phyloP scores from a whole-genome alignment of 2,797 vertebrate species.

The Oreochromis mossambicus region DNA sequence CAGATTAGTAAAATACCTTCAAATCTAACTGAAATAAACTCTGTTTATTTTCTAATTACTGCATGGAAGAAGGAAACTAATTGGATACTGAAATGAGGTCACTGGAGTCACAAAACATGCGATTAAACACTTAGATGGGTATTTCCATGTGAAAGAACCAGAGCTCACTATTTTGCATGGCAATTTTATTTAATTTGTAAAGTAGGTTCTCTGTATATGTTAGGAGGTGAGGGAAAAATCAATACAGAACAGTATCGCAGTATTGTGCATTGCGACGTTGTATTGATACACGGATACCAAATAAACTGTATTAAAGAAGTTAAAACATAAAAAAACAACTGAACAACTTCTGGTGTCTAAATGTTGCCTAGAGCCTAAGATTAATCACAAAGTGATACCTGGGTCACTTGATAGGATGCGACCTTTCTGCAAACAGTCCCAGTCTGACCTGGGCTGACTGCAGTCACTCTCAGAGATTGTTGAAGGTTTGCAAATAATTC shows the following conservation, averaged over 20 bases:
- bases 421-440: not conserved
- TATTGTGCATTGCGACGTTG: not conserved
- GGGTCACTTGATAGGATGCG: not conserved
- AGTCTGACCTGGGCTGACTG: not conserved
- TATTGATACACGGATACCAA: not conserved
- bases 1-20: not conserved
- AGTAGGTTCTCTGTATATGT: not conserved
- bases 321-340: not conserved
- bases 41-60: not conserved
- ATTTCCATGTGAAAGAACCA: not conserved
- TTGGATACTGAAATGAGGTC: not conserved
- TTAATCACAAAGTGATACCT: not conserved
- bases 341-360: not conserved
- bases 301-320: not conserved
- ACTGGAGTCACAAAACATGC: not conserved
- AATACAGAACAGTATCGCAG: not conserved
- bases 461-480: not conserved
- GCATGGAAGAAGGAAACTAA: not conserved
- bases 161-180: too few species aligned
- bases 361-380: not conserved
- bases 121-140: not conserved
- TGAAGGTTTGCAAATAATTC: not conserved
- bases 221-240: not conserved
- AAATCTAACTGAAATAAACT: not conserved
- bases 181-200: not conserved